Conservation (phyloP, 2,888 invertebrate species). For the Cynaeus angustus region DNA sequence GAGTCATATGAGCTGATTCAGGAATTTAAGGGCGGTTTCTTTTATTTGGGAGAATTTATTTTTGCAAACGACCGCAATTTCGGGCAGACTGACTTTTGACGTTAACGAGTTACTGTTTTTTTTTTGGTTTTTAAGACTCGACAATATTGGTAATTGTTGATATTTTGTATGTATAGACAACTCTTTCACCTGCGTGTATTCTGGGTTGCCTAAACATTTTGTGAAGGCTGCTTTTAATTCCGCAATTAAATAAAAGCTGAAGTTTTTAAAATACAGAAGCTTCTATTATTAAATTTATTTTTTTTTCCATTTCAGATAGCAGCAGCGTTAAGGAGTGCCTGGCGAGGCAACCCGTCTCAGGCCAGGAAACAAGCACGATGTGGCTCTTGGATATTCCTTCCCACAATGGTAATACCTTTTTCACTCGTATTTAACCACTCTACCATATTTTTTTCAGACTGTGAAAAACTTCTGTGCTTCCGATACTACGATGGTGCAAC, state of each 20-base stretch:
- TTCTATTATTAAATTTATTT: no score
- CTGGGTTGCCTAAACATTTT: neutral
- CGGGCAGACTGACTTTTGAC: no score
- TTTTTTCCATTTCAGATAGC: conserved; percentile 73
- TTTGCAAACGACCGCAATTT: no score
- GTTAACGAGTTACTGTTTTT: no score
- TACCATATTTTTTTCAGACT: conserved; percentile 74
- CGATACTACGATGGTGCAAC: conserved; percentile 81
- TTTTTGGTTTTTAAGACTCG: no score
- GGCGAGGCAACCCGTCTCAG: conserved; percentile 69
- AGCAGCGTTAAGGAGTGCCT: conserved; percentile 69
- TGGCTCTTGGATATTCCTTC: conserved; percentile 82
- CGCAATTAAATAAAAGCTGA: no score
- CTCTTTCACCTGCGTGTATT: neutral
- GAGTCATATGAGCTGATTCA: conserved; percentile 33
- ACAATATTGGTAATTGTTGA: no score
- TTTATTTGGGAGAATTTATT: neutral
- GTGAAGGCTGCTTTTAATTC: no score
- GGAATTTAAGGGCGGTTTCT: conserved; percentile 16
- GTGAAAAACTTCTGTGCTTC: conserved; percentile 80
- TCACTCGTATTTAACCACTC: neutral
- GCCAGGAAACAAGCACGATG: conserved; percentile 79
- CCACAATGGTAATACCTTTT: conserved; percentile 75
- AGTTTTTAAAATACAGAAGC: no score
- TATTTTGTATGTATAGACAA: no score